phyloP scores from a whole-genome alignment of 2,113 vertebrate genomes.

The Oophaga pumilio region DNA sequence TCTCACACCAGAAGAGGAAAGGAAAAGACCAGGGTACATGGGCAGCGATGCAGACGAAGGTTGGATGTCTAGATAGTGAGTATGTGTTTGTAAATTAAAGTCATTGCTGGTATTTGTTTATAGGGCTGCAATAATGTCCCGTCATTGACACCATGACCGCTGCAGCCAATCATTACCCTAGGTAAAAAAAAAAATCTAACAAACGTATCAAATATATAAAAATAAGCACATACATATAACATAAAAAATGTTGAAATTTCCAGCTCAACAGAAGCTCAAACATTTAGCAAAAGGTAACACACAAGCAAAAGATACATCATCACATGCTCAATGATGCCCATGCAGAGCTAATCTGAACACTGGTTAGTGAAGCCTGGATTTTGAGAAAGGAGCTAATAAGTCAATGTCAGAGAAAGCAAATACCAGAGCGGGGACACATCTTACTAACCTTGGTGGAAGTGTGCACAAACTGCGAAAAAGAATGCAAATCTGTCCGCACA shows the following conservation, averaged over 20 bases:
- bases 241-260: not conserved
- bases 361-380: slow-evolving; percentile 33
- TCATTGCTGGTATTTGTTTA: no score
- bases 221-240: no score
- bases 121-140: no score
- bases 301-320: not conserved
- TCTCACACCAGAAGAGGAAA: no score
- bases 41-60: no score
- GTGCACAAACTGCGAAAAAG: slow-evolving; percentile 12
- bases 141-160: no score
- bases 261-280: not conserved
- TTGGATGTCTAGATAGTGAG: no score
- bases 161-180: no score
- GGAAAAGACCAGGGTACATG: no score
- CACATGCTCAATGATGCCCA: not conserved
- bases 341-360: slow-evolving; percentile 34
- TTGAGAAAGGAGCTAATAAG: slow-evolving; percentile 36
- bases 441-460: slow-evolving; percentile 37
- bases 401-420: slow-evolving; percentile 29
- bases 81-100: no score
- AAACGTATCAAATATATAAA: no score
- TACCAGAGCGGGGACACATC: slow-evolving; percentile 28
- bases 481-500: slow-evolving; percentile 14
- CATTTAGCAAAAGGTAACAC: not conserved
- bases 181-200: no score